Conservation (phyloP, 2,113 vertebrate genomes). For the Sciurus niger region DNA sequence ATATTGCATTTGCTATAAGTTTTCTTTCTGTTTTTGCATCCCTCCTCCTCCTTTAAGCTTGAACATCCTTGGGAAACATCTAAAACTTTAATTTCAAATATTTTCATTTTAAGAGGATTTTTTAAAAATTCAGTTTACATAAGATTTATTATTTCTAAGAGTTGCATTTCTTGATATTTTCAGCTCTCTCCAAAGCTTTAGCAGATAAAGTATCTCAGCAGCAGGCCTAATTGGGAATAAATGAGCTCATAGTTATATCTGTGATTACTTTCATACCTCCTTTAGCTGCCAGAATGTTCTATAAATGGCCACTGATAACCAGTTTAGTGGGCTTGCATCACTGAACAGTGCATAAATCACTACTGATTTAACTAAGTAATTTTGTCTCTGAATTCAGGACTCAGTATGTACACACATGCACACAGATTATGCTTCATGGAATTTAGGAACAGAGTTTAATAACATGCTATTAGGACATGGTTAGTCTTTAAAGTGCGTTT, state of each 20-base stretch:
- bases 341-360: conserved; percentile 64
- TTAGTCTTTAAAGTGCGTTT: conserved; percentile 28
- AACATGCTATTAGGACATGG: neutral
- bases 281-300: conserved; percentile 83
- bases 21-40: neutral
- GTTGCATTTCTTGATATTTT: conserved; percentile 79
- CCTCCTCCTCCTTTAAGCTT: neutral
- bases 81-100: conserved; percentile 41
- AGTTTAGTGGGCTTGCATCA: conserved; percentile 75
- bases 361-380: conserved; percentile 69
- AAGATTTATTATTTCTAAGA: conserved; percentile 68
- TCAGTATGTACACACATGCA: conserved; percentile 2
- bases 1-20: neutral
- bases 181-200: conserved; percentile 67
- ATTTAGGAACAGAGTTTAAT: conserved; percentile 30
- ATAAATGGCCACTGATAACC: conserved; percentile 79
- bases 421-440: conserved; percentile 8
- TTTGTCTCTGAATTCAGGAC: conserved; percentile 56
- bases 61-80: neutral
- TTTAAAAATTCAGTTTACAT: conserved; percentile 25
- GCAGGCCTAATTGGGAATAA: conserved; percentile 82
- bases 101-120: conserved; percentile 37
- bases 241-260: conserved; percentile 78
- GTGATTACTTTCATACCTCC: conserved; percentile 78
- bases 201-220: conserved; percentile 68